A percentile compares a stretch with the other conserved stretches of the same genome.
Conservation (phyloP, 2,113 vertebrate genomes). For the Sturnus vulgaris region DNA sequence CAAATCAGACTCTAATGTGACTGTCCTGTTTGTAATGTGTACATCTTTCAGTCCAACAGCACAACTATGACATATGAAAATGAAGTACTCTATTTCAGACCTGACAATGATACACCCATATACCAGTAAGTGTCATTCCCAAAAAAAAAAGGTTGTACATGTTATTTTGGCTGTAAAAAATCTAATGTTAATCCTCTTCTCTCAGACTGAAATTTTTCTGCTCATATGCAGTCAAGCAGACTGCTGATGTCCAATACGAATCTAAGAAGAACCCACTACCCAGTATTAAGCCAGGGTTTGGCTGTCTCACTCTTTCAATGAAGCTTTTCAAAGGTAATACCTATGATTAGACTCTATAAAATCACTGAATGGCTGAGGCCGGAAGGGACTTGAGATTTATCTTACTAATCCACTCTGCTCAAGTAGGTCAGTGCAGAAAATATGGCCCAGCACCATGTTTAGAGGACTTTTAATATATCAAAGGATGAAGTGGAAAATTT, state of each 20-base stretch:
- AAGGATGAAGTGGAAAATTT: not conserved
- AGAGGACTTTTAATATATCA: not conserved
- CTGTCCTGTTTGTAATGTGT: not conserved
- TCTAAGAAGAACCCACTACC: not conserved
- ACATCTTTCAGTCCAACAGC: constrained; percentile 6
- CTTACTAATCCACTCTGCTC: not conserved
- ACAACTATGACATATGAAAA: constrained; percentile 59
- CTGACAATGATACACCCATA: not conserved
- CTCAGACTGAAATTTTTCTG: constrained; percentile 49
- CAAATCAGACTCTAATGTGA: not conserved
- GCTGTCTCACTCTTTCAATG: constrained; percentile 21
- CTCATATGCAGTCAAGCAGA: constrained; percentile 2
- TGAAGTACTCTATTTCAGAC: constrained; percentile 34
- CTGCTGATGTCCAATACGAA: not conserved
- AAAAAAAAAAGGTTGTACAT: rapidly evolving
- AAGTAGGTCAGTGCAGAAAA: not conserved
- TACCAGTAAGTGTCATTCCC: constrained; percentile 32
- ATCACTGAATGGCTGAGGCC: not conserved
- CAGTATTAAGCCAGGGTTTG: constrained; percentile 11
- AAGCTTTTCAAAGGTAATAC: constrained; percentile 64
- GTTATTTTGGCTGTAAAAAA: not conserved
- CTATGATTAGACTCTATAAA: not conserved
- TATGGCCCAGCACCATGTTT: not conserved
- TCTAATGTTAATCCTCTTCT: not conserved
- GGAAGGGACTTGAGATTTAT: not conserved